Evolutionary conservation across 2,797 vertebrate species (phyloP).

Genomic region (Emydoidea blandingii): DNA sequence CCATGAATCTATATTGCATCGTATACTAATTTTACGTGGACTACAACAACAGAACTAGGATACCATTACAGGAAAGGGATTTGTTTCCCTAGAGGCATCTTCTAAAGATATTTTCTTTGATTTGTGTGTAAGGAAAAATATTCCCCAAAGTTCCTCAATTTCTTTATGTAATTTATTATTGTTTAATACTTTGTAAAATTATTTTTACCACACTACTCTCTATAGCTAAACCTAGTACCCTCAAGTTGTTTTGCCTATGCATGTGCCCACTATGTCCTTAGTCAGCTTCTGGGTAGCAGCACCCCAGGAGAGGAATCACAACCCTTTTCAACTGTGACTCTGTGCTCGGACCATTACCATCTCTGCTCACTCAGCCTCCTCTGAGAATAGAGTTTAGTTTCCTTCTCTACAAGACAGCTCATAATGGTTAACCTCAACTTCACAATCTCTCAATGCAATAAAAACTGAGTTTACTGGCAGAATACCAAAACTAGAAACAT

Average conservation of each 20-base stretch:
- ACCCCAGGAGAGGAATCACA: not conserved
- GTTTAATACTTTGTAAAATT: not conserved
- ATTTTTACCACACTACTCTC: not conserved
- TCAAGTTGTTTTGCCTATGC: not conserved
- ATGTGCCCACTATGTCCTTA: too few relatives aligned
- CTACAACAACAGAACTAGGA: not conserved
- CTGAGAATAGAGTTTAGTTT: not conserved
- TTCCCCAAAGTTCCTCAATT: constrained; percentile 3
- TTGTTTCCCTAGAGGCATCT: not conserved
- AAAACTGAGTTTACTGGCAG: rapidly evolving
- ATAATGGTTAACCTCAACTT: not conserved
- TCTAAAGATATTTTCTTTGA: not conserved
- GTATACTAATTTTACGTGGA: constrained; percentile 23
- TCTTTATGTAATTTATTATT: not conserved
- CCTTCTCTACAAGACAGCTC: not conserved
- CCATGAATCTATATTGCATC: constrained; percentile 5
- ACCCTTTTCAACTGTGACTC: not conserved
- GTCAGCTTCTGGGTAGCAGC: not conserved
- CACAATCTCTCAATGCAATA: rapidly evolving
- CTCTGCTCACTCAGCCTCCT: not conserved
- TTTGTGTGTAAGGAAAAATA: constrained; percentile 9
- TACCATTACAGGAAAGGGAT: not conserved
- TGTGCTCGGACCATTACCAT: not conserved
- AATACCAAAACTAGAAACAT: not conserved
- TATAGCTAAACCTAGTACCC: not conserved